Evolutionary conservation across 2,113 vertebrate species (phyloP).

Genomic region (Monarcha castaneiventris): DNA sequence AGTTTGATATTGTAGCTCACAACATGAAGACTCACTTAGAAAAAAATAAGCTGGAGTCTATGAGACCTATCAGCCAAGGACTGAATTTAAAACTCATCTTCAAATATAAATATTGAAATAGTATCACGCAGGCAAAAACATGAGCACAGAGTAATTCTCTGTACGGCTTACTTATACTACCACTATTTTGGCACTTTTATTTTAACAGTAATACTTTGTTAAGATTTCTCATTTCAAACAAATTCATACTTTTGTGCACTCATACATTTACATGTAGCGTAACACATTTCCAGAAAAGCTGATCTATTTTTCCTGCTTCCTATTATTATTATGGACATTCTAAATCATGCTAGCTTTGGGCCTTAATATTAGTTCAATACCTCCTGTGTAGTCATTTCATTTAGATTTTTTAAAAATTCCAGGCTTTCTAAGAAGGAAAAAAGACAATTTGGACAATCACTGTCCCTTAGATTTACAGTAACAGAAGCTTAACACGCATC

Average conservation of each 20-base stretch:
- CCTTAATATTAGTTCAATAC: neutral
- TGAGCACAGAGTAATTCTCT: neutral
- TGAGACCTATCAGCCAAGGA: neutral
- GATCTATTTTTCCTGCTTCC: neutral
- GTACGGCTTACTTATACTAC: neutral
- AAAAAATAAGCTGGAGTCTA: neutral
- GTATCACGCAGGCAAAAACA: neutral
- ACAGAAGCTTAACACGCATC: neutral
- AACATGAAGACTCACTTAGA: neutral
- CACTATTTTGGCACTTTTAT: neutral
- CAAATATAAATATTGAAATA: neutral
- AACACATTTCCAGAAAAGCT: neutral
- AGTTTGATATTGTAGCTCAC: neutral
- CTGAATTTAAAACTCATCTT: neutral
- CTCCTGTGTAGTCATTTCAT: neutral
- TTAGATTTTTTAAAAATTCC: neutral
- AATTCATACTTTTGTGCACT: neutral
- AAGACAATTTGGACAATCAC: neutral
- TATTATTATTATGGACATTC: neutral
- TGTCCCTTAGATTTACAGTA: neutral
- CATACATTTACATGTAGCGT: accelerated
- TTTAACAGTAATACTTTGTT: neutral
- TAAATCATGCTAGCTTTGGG: neutral
- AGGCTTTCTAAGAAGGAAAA: neutral
- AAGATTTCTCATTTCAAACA: neutral